A percentile compares a stretch with the other conserved stretches of the same genome.
Conservation (phyloP, 2,113 vertebrate genomes). For the Excalfactoria chinensis region DNA sequence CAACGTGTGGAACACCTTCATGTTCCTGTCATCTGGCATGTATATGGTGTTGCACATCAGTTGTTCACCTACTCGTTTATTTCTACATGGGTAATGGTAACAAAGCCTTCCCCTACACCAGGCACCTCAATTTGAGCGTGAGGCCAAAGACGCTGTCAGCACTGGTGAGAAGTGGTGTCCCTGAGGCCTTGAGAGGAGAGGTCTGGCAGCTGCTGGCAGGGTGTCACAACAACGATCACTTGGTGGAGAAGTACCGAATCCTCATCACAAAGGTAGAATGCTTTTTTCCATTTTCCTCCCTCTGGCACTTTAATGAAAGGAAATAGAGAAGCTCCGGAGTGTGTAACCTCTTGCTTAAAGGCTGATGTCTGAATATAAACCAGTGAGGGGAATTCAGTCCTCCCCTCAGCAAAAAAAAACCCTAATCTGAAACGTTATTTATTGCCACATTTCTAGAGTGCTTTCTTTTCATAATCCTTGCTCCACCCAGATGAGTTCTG, state of each 20-base stretch:
- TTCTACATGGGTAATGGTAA: neutral
- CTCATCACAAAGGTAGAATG: constrained; percentile 96
- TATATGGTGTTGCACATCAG: neutral
- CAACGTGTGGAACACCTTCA: neutral
- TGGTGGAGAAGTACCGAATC: constrained; percentile 97
- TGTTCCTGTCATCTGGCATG: rapidly evolving
- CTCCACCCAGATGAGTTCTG: neutral
- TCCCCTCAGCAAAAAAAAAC: neutral
- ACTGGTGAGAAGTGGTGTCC: constrained; percentile 93
- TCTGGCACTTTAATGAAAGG: rapidly evolving
- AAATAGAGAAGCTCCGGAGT: rapidly evolving
- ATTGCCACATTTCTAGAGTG: neutral
- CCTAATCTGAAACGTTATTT: rapidly evolving
- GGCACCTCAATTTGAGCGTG: constrained; percentile 95
- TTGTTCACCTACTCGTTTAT: neutral
- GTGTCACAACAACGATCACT: constrained; percentile 97
- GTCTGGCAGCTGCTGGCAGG: constrained; percentile 98
- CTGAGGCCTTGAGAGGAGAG: constrained; percentile 94
- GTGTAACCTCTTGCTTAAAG: neutral
- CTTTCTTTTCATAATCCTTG: neutral
- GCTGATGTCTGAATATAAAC: rapidly evolving
- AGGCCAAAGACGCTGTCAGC: constrained; percentile 90
- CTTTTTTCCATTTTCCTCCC: rapidly evolving
- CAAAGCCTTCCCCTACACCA: constrained; percentile 26
- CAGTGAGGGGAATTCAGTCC: rapidly evolving